A percentile compares a stretch with the other conserved stretches of the same genome.
Evolutionary conservation across 2,113 vertebrate species (phyloP).

Genomic region (Ctenodactylus gundi): DNA sequence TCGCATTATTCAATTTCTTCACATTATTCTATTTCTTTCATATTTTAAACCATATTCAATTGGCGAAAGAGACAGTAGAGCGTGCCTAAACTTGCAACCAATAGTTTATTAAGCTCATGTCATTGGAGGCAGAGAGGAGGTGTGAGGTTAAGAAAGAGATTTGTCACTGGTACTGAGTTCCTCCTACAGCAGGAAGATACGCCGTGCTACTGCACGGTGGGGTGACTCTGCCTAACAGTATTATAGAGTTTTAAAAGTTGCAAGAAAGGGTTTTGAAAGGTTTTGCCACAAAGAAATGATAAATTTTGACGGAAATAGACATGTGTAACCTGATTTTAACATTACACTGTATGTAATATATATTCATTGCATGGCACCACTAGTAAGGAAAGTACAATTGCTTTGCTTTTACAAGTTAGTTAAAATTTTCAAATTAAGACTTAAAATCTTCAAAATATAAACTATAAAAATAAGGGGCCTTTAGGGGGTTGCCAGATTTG

Average conservation of each 20-base stretch:
- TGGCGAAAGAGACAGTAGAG: neutral
- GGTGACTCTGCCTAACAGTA: neutral
- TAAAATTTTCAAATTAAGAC: neutral
- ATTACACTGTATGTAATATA: neutral
- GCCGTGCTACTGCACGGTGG: neutral
- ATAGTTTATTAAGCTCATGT: neutral
- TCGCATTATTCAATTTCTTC: neutral
- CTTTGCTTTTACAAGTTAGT: neutral
- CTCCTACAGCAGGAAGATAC: too few relatives aligned
- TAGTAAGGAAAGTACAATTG: too few relatives aligned
- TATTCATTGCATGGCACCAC: too few relatives aligned
- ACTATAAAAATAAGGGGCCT: neutral
- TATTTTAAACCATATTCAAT: neutral
- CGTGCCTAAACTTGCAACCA: neutral
- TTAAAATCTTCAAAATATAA: neutral
- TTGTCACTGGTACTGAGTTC: neutral
- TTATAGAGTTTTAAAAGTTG: neutral
- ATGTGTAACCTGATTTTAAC: neutral
- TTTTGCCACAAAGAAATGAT: neutral
- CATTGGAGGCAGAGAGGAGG: too few relatives aligned
- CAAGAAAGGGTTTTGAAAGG: neutral
- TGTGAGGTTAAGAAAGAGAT: neutral
- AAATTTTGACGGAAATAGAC: neutral
- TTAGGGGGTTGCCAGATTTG: neutral
- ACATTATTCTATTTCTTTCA: neutral